phyloP scores from a whole-genome alignment of 2,888 invertebrate genomes.

The Rhagophthalmus giganteus region DNA sequence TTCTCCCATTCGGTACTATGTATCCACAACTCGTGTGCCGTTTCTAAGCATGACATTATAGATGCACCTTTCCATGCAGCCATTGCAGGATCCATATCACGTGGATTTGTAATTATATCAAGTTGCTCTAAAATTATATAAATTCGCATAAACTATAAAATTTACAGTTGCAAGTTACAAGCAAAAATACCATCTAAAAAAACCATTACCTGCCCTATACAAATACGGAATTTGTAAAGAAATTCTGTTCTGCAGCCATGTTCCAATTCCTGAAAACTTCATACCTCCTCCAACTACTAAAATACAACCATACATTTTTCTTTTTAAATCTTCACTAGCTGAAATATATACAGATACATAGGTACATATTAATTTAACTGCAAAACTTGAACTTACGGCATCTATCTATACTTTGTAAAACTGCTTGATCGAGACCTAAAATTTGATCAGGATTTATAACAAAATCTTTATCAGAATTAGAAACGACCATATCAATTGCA shows the following conservation, averaged over 20 bases:
- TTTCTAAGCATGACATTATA: slow-evolving; percentile 89
- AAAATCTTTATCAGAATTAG: slow-evolving; percentile 62
- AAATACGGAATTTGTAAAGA: slow-evolving; percentile 80
- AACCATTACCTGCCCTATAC: slow-evolving; percentile 70
- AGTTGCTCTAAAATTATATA: slow-evolving; percentile 69
- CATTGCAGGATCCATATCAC: slow-evolving; percentile 89
- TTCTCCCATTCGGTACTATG: slow-evolving; percentile 83
- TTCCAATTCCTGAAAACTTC: slow-evolving; percentile 80
- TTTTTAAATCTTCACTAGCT: slow-evolving; percentile 84
- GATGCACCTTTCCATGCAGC: slow-evolving; percentile 95
- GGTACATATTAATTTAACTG: not conserved
- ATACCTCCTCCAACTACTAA: slow-evolving; percentile 90
- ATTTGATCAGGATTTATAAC: slow-evolving; percentile 77
- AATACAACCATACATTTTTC: slow-evolving; percentile 93
- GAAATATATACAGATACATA: too few species aligned
- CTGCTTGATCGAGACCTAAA: slow-evolving; percentile 86
- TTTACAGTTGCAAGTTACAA: not conserved
- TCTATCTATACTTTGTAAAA: slow-evolving; percentile 87
- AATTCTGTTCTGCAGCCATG: slow-evolving; percentile 87
- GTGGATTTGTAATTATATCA: slow-evolving; percentile 87
- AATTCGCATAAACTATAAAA: not conserved
- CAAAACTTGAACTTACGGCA: slow-evolving; percentile 64
- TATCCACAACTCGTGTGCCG: slow-evolving; percentile 92
- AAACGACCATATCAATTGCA: slow-evolving; percentile 56
- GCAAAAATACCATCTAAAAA: too few species aligned